A percentile compares a stretch with the other conserved stretches of the same genome.
Conservation (phyloP, 2,113 vertebrate genomes). For the Recurvirostra avosetta region DNA sequence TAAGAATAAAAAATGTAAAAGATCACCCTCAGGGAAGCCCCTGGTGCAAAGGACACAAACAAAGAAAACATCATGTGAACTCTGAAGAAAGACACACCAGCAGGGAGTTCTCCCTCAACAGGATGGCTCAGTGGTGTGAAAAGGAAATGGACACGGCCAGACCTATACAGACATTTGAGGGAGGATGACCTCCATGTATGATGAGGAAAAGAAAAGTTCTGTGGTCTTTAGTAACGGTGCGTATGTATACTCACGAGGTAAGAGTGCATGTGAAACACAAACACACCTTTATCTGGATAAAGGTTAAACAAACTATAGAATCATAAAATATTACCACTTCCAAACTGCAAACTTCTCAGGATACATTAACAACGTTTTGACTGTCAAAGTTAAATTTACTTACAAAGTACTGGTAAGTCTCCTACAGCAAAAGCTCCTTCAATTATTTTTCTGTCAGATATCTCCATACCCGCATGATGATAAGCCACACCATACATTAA, state of each 20-base stretch:
- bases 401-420: conserved; percentile 95
- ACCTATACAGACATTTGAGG: not conserved
- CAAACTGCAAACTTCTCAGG: not conserved
- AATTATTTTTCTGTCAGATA: conserved; percentile 89
- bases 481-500: conserved; percentile 87
- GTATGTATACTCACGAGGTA: not conserved
- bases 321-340: not conserved
- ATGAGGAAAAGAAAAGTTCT: not conserved
- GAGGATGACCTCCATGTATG: not conserved
- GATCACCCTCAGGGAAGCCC: not conserved
- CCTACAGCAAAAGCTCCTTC: conserved; percentile 87
- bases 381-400: conserved; percentile 62
- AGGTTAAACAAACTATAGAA: not conserved
- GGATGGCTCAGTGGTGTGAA: not conserved
- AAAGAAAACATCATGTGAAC: not conserved
- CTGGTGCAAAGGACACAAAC: not conserved
- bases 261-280: not conserved
- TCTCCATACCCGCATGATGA: conserved; percentile 93
- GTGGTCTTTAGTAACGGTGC: not conserved
- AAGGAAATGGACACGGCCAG: not conserved
- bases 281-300: not conserved
- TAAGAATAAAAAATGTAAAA: not conserved
- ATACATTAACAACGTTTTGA: not conserved
- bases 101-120: not conserved
- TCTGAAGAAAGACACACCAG: not conserved